Evolutionary conservation across 35 echinoderm and acorn worm species (phyloP).

Genomic region (Lytechinus pictus): DNA sequence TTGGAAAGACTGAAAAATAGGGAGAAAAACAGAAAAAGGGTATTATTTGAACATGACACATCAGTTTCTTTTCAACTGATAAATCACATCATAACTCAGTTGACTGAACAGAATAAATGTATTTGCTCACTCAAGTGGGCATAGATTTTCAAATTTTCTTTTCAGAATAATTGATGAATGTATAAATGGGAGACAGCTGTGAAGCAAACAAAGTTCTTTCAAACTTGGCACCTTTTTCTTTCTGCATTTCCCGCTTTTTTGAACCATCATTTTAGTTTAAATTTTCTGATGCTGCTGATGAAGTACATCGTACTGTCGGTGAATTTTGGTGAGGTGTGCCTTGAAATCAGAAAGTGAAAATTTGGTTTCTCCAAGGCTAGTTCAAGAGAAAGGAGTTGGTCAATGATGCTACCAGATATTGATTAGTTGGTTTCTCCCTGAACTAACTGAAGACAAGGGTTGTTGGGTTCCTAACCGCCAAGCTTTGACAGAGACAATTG

Average conservation of each 20-base stretch:
- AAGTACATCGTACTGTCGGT: neutral
- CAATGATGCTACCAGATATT: neutral
- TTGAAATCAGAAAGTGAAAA: neutral
- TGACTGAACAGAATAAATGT: conserved; percentile 6
- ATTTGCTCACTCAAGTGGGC: conserved; percentile 9
- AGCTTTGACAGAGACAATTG: neutral
- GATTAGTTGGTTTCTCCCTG: neutral
- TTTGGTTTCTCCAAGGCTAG: neutral
- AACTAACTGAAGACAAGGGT: neutral
- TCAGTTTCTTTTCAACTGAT: conserved; percentile 6
- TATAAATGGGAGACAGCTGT: neutral
- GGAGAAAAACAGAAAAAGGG: neutral
- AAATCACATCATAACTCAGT: neutral
- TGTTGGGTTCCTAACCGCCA: neutral
- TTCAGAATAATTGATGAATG: neutral
- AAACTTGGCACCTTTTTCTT: neutral
- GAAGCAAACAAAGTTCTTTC: neutral
- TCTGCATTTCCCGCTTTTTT: neutral
- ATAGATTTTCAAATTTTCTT: neutral
- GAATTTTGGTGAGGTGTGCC: neutral
- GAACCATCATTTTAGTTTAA: neutral
- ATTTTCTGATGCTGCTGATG: neutral
- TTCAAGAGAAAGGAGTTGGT: neutral
- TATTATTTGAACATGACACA: neutral
- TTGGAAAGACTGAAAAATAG: neutral